Conservation (phyloP, 2,888 invertebrate species). For the Zhuqinia jingwanae region DNA sequence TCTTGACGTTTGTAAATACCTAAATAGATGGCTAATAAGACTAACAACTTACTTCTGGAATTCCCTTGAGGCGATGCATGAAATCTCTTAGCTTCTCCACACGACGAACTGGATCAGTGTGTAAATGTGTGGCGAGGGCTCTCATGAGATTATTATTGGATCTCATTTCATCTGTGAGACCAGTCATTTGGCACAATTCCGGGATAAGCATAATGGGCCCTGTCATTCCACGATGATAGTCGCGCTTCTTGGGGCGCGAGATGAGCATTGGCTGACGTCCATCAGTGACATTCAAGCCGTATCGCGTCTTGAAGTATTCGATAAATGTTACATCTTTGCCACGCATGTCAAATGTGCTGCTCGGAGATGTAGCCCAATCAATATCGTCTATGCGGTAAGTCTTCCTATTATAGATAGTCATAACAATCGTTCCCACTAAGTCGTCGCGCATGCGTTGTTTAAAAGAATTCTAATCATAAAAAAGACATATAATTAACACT, state of each 20-base stretch:
- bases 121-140: slow-evolving; percentile 89
- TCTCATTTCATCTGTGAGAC: slow-evolving; percentile 91
- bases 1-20: neutral
- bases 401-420: slow-evolving; percentile 62
- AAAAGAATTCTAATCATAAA: too few relatives aligned
- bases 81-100: slow-evolving; percentile 86
- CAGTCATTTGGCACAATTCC: slow-evolving; percentile 94
- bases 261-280: slow-evolving; percentile 74
- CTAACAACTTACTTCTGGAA: slow-evolving; percentile 64
- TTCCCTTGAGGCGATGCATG: slow-evolving; percentile 79
- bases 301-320: slow-evolving; percentile 78
- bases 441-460: slow-evolving; percentile 48
- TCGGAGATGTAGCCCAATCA: slow-evolving; percentile 39
- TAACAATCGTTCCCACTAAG: slow-evolving; percentile 54
- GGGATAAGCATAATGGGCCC: slow-evolving; percentile 86
- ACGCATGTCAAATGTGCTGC: slow-evolving; percentile 34
- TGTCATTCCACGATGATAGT: slow-evolving; percentile 75
- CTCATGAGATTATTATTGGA: slow-evolving; percentile 92
- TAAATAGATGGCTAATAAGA: neutral
- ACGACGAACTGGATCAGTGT: slow-evolving; percentile 90
- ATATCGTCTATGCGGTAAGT: slow-evolving; percentile 63
- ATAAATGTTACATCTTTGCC: slow-evolving; percentile 6
- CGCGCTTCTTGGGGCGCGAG: slow-evolving; percentile 76
- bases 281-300: slow-evolving; percentile 51
- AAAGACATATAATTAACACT: too few relatives aligned